Percentiles rank a stretch among this genome's conserved stretches.
Conservation (phyloP, 1,140 invertebrate species). For the Riptortus pedestris region DNA sequence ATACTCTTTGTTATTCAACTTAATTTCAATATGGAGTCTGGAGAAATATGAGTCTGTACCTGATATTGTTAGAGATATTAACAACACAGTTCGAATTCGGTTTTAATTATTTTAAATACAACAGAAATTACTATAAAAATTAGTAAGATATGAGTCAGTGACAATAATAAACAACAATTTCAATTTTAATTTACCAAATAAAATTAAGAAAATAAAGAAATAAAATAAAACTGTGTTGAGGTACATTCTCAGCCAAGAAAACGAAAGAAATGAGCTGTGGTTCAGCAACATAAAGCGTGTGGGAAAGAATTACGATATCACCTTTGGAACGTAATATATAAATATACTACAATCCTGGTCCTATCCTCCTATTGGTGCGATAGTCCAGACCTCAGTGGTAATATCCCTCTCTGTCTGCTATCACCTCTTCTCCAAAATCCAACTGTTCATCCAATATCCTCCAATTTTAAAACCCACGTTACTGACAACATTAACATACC, state of each 20-base stretch:
- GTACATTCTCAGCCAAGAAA: slow-evolving; percentile 11
- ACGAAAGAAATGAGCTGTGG: slow-evolving; percentile 19
- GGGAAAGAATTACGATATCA: slow-evolving; percentile 26
- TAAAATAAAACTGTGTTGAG: slow-evolving; percentile 11
- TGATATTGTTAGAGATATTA: background rate
- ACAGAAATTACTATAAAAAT: too few relatives aligned
- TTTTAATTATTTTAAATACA: background rate
- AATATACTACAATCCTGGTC: slow-evolving; percentile 24
- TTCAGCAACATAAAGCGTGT: slow-evolving; percentile 25
- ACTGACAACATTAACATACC: slow-evolving; percentile 23
- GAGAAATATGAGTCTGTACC: slow-evolving; percentile 16
- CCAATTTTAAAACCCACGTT: slow-evolving; percentile 26
- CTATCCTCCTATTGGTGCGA: slow-evolving; percentile 25
- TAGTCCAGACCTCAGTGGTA: slow-evolving; percentile 23
- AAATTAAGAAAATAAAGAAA: too few relatives aligned
- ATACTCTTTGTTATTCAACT: background rate
- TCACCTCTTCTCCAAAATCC: slow-evolving; percentile 24
- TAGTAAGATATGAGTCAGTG: background rate
- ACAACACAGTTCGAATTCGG: slow-evolving; percentile 4
- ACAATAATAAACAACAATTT: background rate
- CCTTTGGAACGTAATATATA: slow-evolving; percentile 19
- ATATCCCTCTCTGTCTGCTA: slow-evolving; percentile 22
- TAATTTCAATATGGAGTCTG: slow-evolving; percentile 13
- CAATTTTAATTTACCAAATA: too few relatives aligned
- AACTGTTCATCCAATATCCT: slow-evolving; percentile 24